Evolutionary conservation across 2,797 vertebrate species (phyloP).

Genomic region (Schizothorax lantsangensis): DNA sequence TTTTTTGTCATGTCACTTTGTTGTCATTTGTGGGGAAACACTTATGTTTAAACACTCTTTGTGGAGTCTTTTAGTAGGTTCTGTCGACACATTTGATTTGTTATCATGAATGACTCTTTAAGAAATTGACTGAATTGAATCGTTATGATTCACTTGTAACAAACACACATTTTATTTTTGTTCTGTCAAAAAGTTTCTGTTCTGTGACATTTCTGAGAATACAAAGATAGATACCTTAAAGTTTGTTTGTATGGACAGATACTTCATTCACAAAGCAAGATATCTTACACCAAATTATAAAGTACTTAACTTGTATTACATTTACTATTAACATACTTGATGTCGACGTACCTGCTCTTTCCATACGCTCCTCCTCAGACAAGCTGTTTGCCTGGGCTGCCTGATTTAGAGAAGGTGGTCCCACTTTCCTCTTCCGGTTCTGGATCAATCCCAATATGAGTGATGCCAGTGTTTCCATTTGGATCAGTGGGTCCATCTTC

Average conservation of each 20-base stretch:
- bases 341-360: slow-evolving; percentile 10
- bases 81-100: neutral
- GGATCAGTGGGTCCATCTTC: neutral
- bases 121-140: neutral
- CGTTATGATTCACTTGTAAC: neutral
- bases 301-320: neutral
- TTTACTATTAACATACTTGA: neutral
- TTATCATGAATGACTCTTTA: neutral
- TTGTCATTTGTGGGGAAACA: neutral
- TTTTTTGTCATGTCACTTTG: neutral
- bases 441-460: slow-evolving; percentile 13
- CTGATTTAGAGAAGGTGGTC: neutral
- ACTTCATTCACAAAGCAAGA: neutral
- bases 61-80: neutral
- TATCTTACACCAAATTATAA: neutral
- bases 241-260: neutral
- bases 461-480: neutral
- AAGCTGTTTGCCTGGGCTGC: slow-evolving; percentile 7
- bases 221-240: neutral
- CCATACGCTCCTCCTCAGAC: slow-evolving; percentile 7
- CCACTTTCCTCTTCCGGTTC: slow-evolving; percentile 27
- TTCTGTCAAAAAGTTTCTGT: neutral
- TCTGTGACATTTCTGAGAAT: neutral
- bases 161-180: neutral
- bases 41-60: neutral